A percentile compares a stretch with the other conserved stretches of the same genome.
phyloP scores from a whole-genome alignment of 2,797 vertebrate genomes.

The Miichthys miiuy region DNA sequence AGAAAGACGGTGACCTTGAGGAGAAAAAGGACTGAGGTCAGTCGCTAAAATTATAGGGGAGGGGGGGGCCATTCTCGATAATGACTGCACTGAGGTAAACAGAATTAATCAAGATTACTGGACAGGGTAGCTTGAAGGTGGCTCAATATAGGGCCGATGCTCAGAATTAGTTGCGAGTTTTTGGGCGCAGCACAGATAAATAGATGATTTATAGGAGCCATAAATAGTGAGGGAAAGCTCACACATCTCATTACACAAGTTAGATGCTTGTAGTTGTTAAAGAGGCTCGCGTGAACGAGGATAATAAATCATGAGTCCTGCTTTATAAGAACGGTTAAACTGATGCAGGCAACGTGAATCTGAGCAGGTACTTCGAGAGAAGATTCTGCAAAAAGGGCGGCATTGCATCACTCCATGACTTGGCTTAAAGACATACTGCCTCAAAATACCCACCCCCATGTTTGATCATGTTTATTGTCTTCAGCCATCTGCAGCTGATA shows the following conservation, averaged over 20 bases:
- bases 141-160: conserved; percentile 47
- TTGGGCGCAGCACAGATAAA: conserved; percentile 61
- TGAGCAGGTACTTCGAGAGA: neutral
- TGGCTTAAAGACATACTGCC: conserved; percentile 51
- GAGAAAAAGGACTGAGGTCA: conserved; percentile 49
- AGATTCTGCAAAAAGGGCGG: conserved; percentile 1
- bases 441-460: conserved; percentile 70
- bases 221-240: conserved; percentile 70
- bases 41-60: conserved; percentile 59
- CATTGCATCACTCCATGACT: conserved; percentile 35
- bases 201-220: conserved; percentile 79
- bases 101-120: conserved; percentile 83
- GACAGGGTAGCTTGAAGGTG: conserved; percentile 60
- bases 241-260: conserved; percentile 74
- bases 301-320: conserved; percentile 37
- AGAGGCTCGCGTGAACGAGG: conserved; percentile 42
- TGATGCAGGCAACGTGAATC: conserved; percentile 22
- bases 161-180: conserved; percentile 42
- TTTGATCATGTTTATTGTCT: conserved; percentile 85
- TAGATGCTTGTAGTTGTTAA: conserved; percentile 55
- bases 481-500: conserved; percentile 83
- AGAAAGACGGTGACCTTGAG: conserved; percentile 48
- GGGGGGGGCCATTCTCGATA: conserved; percentile 53
- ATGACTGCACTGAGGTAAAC: conserved; percentile 75
- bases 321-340: conserved; percentile 55